Base-by-base conservation (phyloP, 1,140 invertebrate species). In the Drosophila kikkawai region DNA sequence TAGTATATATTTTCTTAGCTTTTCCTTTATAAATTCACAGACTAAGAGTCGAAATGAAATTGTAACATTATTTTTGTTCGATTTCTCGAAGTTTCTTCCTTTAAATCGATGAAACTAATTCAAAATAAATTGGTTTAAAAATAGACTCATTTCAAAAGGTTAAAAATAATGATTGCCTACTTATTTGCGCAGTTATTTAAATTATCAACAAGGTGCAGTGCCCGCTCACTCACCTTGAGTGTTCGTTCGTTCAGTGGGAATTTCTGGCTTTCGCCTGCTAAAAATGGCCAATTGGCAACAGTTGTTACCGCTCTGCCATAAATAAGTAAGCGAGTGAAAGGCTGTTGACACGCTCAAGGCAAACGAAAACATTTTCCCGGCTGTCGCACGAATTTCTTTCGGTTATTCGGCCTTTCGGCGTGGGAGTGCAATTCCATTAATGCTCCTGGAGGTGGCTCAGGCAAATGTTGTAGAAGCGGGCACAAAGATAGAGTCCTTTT, bases 341-440 rank as follows among this genome's bases (percentile, higher is more conserved):
- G 32, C 37, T 53, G 44, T 71, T 59, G 44, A 50, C 68, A 50
- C 37, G 22, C 51, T 26, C 7, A 48, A 11, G 51, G 34, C 67
- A 26, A 59, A 41, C 36, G 11, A 48, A 59, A 59, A 41, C 44
- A 42, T 59, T 73, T 73, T 37, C 41, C 11, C n/a, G 36, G 26
- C 42, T 22, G 44, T 68, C 60, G n/a, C 60, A 36, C 22, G 22
- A 32, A 32, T 29, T 63, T 56, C 53, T 13, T 41, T 53, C 0
- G 32, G 29, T 53, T 32, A 4, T 12, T 53, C 32, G 17, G 29
- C 12, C 13, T 29, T 15, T 36, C 37, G 19, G 41, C 36, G 69
- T 71, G 69, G 69, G 66, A 39, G 51, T 71, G 37, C 67, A 69
- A 69, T 69, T 69, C 32, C 42, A 56, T 71, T 48, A 71, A 58